Conservation (phyloP, 1,140 invertebrate species). For the Macrobrachium rosenbergii region DNA sequence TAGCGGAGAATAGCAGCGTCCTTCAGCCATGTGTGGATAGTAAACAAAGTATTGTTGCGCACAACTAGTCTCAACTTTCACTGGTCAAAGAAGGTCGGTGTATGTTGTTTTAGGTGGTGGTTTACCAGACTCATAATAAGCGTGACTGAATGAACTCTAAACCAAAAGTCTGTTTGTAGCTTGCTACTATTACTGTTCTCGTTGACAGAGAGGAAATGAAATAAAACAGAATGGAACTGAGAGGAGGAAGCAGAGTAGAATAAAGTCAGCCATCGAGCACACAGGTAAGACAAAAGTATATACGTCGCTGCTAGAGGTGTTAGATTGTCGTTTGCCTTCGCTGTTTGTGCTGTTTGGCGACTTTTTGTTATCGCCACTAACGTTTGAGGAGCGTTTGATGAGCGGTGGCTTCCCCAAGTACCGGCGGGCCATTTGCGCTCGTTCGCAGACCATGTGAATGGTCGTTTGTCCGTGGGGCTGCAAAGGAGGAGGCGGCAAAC, state of each 20-base stretch:
- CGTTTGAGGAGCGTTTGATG: constrained; percentile 41
- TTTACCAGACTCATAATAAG: not conserved
- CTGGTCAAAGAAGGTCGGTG: too few species aligned
- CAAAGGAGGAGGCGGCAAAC: constrained; percentile 42
- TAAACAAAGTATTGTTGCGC: too few species aligned
- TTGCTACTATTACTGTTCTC: not conserved
- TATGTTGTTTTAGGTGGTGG: not conserved
- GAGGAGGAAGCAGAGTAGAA: not conserved
- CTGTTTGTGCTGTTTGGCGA: constrained; percentile 9
- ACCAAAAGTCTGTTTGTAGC: too few species aligned
- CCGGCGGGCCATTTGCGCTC: constrained; percentile 40
- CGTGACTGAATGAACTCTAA: not conserved
- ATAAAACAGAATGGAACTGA: not conserved
- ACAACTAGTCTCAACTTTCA: too few species aligned
- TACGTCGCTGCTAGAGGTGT: constrained; percentile 52
- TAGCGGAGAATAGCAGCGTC: not conserved
- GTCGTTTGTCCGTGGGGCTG: constrained; percentile 53
- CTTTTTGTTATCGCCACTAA: constrained; percentile 25
- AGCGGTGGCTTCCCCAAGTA: constrained; percentile 47
- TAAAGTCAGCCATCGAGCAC: constrained; percentile 6
- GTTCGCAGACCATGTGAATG: constrained; percentile 58
- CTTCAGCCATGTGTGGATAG: constrained; percentile 1
- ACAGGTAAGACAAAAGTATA: constrained; percentile 26
- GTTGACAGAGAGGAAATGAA: not conserved
- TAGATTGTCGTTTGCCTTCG: constrained; percentile 39